A percentile compares a stretch with the other conserved stretches of the same genome.
phyloP scores from a whole-genome alignment of 92 coral and sea anemone genomes.

The Desmophyllum pertusum region DNA sequence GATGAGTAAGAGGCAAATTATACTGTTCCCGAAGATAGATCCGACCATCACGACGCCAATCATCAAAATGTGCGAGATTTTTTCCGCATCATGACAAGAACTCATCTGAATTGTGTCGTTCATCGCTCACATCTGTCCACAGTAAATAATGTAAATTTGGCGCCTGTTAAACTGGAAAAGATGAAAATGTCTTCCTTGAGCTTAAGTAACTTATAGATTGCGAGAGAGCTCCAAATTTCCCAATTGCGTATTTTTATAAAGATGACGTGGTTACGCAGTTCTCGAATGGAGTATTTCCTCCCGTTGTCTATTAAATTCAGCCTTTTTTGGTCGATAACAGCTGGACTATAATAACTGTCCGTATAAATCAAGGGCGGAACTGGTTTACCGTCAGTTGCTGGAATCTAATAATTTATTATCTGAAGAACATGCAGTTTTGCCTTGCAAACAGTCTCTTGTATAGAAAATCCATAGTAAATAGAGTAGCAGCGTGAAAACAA shows the following conservation, averaged over 20 bases:
- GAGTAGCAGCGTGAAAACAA: not conserved
- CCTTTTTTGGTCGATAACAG: too few relatives aligned
- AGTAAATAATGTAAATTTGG: not conserved
- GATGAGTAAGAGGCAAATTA: slow-evolving; percentile 42
- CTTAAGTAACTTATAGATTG: not conserved
- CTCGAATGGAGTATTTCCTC: not conserved
- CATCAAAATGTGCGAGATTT: slow-evolving; percentile 43
- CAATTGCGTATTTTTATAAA: not conserved
- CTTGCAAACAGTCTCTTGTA: not conserved
- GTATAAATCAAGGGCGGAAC: not conserved
- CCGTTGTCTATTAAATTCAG: too few relatives aligned
- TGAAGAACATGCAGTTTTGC: not conserved
- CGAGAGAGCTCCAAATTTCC: not conserved
- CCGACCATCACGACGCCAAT: slow-evolving; percentile 55
- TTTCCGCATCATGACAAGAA: slow-evolving; percentile 45
- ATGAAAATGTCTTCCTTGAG: not conserved
- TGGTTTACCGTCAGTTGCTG: not conserved
- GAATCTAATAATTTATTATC: not conserved
- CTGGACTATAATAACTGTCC: not conserved
- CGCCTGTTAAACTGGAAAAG: not conserved
- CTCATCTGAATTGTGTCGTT: not conserved
- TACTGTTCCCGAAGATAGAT: slow-evolving; percentile 71
- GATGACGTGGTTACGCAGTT: not conserved
- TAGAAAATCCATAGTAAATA: not conserved
- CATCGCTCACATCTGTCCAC: not conserved